Base-by-base conservation (phyloP, 2,797 vertebrate genomes). In the Erpetoichthys calabaricus region DNA sequence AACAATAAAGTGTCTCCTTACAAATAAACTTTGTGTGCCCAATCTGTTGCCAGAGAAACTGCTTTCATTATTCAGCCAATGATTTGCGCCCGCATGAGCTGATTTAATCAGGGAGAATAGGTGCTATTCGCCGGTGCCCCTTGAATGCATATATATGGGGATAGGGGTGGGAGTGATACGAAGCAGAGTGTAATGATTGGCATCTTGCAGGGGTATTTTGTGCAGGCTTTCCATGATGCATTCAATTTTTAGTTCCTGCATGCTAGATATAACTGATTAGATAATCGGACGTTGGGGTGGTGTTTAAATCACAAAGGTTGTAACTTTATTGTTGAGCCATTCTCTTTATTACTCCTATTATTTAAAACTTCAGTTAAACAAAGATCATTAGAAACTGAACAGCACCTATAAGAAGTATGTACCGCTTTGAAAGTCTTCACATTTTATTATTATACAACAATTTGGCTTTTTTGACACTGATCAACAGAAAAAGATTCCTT, bases 181-280 rank as follows among this genome's bases (percentile, higher is more conserved):
- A 43, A 41, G 44, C 53, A 54, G 41, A 53, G 44, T 41, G 53
- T 54, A 54, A 54, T 54, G 41, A 54, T 42, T 54, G 44, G 53
- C 9, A 43, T 42, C 53, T 54, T 42, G 53, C 53, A 42, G 41
- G 53, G 7, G 49, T n/a, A 49, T 49, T 49, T 7, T 49, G 4
- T n/a, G n/a, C 7, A n/a, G 47, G 47, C 53, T 42, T 54, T 42
- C 44, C 41, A 7, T 54, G 44, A 54, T 54, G 53, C 8, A 54
- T 54, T 25, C 44, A 43, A 54, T 54, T 54, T 54, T 43, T 43
- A 42, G 3, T 3, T 54, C 42, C 9, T 54, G 53, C 41, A 41
- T 7, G 41, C 7, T 42, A 7, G 53, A 54, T 44, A 43, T 7
- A 5, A 54, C 6, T 54, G 53, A 54, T 54, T 54, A 54, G 53